Evolutionary conservation across 1,140 invertebrate species (phyloP).

Genomic region (Coptotermes formosanus): DNA sequence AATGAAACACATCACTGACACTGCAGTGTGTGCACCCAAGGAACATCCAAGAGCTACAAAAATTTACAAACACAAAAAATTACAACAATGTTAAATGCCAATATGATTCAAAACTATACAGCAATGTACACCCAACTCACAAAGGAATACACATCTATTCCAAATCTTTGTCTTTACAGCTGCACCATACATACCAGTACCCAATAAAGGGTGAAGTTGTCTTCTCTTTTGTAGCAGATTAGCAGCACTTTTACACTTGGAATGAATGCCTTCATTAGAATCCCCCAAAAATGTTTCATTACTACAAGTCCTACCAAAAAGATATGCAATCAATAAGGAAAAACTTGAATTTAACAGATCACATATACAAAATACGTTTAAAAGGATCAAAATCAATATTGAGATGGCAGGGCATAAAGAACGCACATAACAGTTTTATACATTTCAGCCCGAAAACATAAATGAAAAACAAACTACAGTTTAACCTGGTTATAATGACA

Average conservation of each 20-base stretch:
- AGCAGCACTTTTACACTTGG: conserved; percentile 39
- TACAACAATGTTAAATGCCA: too few species aligned
- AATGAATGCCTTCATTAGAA: conserved; percentile 33
- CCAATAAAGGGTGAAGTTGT: conserved; percentile 46
- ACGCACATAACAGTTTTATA: too few species aligned
- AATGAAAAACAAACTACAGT: too few species aligned
- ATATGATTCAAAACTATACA: not conserved
- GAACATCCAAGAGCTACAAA: too few species aligned
- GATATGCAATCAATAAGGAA: not conserved
- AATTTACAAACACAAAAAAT: too few species aligned
- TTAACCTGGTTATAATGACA: too few species aligned
- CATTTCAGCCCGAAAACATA: too few species aligned
- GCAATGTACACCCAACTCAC: not conserved
- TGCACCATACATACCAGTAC: conserved; percentile 8
- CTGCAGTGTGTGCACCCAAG: too few species aligned
- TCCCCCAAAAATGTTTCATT: conserved; percentile 20
- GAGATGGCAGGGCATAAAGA: too few species aligned
- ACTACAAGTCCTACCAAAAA: conserved; percentile 20
- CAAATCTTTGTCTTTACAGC: not conserved
- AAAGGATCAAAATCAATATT: too few species aligned
- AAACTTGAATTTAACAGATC: not conserved
- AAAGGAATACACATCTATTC: not conserved
- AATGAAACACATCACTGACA: too few species aligned
- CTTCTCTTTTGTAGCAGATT: conserved; percentile 50
- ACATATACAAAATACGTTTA: too few species aligned